A percentile compares a stretch with the other conserved stretches of the same genome.
These are phyloP conservation scores for Ardeotis arabs DNA, from an alignment of 2,113 vertebrate genomes.

Conservation along the genomic window DNA sequence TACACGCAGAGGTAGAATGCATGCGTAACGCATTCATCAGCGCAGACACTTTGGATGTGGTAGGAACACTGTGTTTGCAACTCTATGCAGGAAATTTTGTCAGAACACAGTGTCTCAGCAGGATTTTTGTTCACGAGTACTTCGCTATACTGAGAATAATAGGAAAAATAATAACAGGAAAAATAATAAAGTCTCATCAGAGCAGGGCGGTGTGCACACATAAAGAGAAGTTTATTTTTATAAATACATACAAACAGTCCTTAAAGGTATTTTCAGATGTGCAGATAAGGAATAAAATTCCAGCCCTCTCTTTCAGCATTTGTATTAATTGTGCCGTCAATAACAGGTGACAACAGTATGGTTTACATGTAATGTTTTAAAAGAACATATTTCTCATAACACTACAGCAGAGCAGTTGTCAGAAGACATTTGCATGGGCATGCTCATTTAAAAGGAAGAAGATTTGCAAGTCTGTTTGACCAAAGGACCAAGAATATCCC, in stretches of 20 bases:
- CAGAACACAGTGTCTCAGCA: neutral
- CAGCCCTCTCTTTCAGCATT: neutral
- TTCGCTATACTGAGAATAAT: neutral
- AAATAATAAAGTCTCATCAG: neutral
- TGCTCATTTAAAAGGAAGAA: neutral
- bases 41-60: neutral
- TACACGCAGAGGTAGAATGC: fast-evolving
- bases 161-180: no score
- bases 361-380: neutral
- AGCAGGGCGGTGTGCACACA: neutral
- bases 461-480: neutral
- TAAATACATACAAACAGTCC: neutral
- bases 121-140: neutral
- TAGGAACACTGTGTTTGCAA: fast-evolving
- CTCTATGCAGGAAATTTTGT: neutral
- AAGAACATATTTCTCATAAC: neutral
- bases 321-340: neutral
- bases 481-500: neutral
- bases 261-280: neutral
- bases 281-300: neutral
- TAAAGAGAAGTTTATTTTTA: neutral
- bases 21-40: neutral
- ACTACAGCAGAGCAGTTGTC: neutral
- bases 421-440: no score
- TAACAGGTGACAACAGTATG: neutral